These are phyloP conservation scores for Dolichoris vasculosae DNA, from an alignment of 1,140 invertebrate species.

Conservation along the genomic window DNA sequence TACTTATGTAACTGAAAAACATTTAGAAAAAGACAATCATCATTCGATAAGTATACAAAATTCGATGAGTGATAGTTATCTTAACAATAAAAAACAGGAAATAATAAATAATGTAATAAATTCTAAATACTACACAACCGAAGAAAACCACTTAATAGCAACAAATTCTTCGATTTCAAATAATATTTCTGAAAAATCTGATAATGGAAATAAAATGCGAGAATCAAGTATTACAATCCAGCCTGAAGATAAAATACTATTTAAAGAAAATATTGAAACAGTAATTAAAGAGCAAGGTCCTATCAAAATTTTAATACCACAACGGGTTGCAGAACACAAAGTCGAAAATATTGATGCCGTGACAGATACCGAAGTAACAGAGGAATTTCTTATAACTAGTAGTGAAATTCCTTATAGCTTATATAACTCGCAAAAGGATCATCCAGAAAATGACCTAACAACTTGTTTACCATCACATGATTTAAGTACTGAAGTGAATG, in stretches of 20 bases:
- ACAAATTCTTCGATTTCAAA: not conserved
- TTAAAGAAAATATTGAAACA: constrained; percentile 37
- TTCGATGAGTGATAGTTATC: not conserved
- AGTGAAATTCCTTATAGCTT: constrained; percentile 53
- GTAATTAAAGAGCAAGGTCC: constrained; percentile 58
- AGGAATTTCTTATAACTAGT: constrained; percentile 53
- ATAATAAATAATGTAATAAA: not conserved
- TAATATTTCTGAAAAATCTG: not conserved
- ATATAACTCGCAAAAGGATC: constrained; percentile 57
- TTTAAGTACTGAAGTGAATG: constrained; percentile 39
- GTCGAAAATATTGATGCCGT: constrained; percentile 65
- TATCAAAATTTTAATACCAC: constrained; percentile 60
- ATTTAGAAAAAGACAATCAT: not conserved
- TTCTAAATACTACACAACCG: not conserved
- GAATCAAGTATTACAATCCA: constrained; percentile 24
- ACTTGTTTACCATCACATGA: constrained; percentile 51
- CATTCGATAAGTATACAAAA: constrained; percentile 10
- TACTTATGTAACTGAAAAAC: not conserved
- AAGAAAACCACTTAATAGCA: not conserved
- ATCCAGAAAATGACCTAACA: constrained; percentile 48
- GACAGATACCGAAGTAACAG: constrained; percentile 55
- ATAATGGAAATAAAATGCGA: not conserved
- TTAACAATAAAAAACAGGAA: not conserved
- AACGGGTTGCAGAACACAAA: constrained; percentile 64
- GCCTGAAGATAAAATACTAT: constrained; percentile 34